Base-by-base conservation (phyloP, 2,113 vertebrate genomes). In the Zeus faber region DNA sequence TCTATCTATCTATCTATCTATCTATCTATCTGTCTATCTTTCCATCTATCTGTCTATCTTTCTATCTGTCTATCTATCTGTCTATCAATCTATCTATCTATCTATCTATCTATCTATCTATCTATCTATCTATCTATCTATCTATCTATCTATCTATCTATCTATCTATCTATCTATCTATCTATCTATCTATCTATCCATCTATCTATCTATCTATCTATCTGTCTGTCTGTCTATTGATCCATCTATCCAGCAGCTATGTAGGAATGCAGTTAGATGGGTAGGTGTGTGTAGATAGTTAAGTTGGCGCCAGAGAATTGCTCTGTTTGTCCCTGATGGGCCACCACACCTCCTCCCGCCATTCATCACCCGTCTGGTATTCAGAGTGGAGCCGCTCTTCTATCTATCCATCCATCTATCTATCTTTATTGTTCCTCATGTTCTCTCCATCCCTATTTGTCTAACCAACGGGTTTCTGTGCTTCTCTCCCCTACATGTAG, bases 361-460 rank as follows among this genome's bases (percentile, higher is more conserved):
- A 8, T 63, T 82, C 72, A 75, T 37, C 24, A 51, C 68, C 45
- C 13, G 51, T 73, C 41, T 57, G 71, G 80, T 72, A 80, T 77
- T 80, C 77, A 77, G 61, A 77, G 64, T 77, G 74, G 73, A 77
- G 71, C 55, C 74, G 69, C 68, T 70, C 6, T 6, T 9, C 53
- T 29, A 23, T 10, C 45, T 45, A 45, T 40, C 52, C 23, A n/a
- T 46, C 41, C 8, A 14, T 44, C 33, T 50, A n/a, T 49, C 26
- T 4, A 2, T 29, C 49, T 61, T 3, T 59, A 31, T 20, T 45
- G 7, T 22, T 7, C 7, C 31, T 43, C 51, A 40, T 37, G 21
- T 41, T 9, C 40, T 45, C 20, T 8, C 17, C 18, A 20, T 31
- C 25, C 33, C 27, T 31, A 4, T 23, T 37, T 48, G 1, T 40